A percentile compares a stretch with the other conserved stretches of the same genome.
phyloP scores from a whole-genome alignment of 2,797 vertebrate species.

The Acrossocheilus fasciatus region DNA sequence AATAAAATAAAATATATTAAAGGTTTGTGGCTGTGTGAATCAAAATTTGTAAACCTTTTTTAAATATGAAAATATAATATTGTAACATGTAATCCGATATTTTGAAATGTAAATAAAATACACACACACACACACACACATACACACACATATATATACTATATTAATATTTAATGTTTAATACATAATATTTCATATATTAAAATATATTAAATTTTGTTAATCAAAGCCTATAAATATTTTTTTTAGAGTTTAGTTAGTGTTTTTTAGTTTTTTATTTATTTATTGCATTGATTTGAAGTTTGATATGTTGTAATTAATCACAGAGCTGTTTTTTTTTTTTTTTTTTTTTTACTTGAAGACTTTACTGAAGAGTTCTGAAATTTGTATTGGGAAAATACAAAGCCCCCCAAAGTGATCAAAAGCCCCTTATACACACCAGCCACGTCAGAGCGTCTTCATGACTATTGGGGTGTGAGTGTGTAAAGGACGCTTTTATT shows the following conservation, averaged over 20 bases:
- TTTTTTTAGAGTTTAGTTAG: background rate
- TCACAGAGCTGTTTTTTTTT: too few species aligned
- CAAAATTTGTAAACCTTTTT: background rate
- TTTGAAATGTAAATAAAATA: background rate
- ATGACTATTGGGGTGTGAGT: conserved; percentile 26
- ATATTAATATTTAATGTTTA: background rate
- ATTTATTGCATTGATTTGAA: background rate
- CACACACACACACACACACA: too few species aligned
- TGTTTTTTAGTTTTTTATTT: background rate
- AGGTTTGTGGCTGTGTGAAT: background rate
- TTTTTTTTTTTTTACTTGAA: too few species aligned
- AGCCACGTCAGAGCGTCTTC: conserved; percentile 22
- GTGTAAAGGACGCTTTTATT: conserved; percentile 50
- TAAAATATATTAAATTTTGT: background rate
- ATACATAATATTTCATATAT: background rate
- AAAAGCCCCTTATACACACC: conserved; percentile 21
- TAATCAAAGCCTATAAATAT: background rate
- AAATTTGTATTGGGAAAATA: background rate
- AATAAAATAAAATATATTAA: background rate
- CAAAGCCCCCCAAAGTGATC: background rate
- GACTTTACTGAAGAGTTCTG: background rate
- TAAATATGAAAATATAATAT: background rate
- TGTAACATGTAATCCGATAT: background rate
- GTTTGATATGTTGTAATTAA: background rate
- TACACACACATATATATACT: background rate